phyloP scores from a whole-genome alignment of 2,888 invertebrate species.

The Eupithecia subfuscata region DNA sequence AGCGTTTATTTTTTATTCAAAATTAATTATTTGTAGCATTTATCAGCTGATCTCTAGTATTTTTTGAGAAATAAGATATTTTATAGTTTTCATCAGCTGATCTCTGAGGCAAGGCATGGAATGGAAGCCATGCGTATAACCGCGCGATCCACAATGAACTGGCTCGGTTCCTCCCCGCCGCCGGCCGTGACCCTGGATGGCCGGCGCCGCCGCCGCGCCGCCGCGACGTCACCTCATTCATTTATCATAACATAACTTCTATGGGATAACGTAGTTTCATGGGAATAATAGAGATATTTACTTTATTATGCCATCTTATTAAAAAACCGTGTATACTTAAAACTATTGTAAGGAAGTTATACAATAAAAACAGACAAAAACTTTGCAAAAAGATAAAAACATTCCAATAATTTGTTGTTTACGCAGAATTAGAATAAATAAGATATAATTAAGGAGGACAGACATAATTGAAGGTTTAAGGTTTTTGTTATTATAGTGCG shows the following conservation, averaged over 20 bases:
- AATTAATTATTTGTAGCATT: background rate
- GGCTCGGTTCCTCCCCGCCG: constrained; percentile 59
- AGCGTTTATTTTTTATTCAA: background rate
- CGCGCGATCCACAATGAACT: constrained; percentile 57
- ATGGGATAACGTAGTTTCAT: constrained; percentile 39
- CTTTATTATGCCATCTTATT: too few relatives aligned
- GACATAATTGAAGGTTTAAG: background rate
- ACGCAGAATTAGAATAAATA: too few relatives aligned
- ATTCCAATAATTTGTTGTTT: too few relatives aligned
- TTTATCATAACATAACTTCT: constrained; percentile 27
- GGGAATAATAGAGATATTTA: too few relatives aligned
- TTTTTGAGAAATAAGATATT: background rate
- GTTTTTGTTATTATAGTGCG: too few relatives aligned
- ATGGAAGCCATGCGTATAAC: constrained; percentile 41
- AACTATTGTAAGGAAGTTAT: too few relatives aligned
- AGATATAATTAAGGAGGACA: background rate
- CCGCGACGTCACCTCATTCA: constrained; percentile 52
- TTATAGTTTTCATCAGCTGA: background rate
- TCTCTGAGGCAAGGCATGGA: constrained; percentile 19
- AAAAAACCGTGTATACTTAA: too few relatives aligned
- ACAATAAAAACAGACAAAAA: too few relatives aligned
- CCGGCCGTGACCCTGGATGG: constrained; percentile 60
- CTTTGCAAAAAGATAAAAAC: too few relatives aligned
- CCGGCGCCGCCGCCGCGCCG: constrained; percentile 51
- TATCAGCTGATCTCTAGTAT: background rate